A percentile compares a stretch with the other conserved stretches of the same genome.
These are phyloP conservation scores for Apodemus sylvaticus DNA, from an alignment of 2,113 vertebrate species.

Conservation along the genomic window DNA sequence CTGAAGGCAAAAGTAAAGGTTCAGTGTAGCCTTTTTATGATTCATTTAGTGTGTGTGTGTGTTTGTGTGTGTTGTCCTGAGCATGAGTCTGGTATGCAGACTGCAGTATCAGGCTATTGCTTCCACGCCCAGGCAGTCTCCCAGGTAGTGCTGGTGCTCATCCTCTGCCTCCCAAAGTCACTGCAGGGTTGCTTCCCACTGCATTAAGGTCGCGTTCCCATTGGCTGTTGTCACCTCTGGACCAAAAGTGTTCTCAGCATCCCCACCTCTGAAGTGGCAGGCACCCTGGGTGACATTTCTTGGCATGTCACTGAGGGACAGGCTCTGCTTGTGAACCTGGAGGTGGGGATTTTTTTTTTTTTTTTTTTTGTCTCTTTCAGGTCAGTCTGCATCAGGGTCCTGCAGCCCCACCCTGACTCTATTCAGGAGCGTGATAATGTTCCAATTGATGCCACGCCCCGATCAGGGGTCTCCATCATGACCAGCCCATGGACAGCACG, in stretches of 20 bases:
- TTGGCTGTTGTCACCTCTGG: neutral
- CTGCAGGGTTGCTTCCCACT: too few relatives aligned
- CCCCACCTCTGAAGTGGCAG: neutral
- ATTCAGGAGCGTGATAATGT: neutral
- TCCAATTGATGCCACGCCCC: neutral
- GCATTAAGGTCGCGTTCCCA: neutral
- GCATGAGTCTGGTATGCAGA: neutral
- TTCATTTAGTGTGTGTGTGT: too few relatives aligned
- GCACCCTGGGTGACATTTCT: neutral
- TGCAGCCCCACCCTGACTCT: neutral
- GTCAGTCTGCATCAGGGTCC: neutral
- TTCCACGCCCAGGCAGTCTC: neutral
- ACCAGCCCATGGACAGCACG: too few relatives aligned
- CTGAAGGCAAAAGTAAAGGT: too few relatives aligned
- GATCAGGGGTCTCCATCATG: too few relatives aligned
- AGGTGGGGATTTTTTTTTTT: too few relatives aligned
- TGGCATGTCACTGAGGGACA: too few relatives aligned
- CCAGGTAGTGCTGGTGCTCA: neutral
- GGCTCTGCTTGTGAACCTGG: neutral
- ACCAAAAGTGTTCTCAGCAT: neutral
- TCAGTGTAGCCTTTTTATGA: too few relatives aligned
- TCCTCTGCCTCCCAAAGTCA: neutral
- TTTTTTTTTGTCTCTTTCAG: neutral
- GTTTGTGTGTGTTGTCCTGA: neutral
- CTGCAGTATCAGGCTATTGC: neutral